phyloP scores from a whole-genome alignment of 2,797 vertebrate species.

The Balearica regulorum region DNA sequence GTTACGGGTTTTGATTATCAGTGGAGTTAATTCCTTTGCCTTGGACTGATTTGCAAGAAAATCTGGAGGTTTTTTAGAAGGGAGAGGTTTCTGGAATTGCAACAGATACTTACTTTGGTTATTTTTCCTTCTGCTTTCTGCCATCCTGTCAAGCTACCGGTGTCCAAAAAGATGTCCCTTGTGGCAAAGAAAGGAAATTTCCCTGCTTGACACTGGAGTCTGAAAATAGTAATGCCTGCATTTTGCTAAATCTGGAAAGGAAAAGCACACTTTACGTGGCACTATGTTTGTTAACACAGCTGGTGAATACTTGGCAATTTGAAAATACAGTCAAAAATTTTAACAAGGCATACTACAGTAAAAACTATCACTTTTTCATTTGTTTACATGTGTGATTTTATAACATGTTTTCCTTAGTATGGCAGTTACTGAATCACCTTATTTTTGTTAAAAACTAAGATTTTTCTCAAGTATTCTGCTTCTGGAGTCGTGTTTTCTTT shows the following conservation, averaged over 20 bases:
- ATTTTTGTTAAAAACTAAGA: neutral
- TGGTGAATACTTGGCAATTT: neutral
- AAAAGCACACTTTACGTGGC: neutral
- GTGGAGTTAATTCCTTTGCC: neutral
- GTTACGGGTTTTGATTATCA: neutral
- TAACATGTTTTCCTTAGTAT: neutral
- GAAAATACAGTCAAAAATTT: neutral
- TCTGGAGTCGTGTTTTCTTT: neutral
- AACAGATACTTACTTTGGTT: neutral
- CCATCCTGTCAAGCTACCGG: neutral
- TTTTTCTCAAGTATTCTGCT: neutral
- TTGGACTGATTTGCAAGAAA: neutral
- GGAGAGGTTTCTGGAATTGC: neutral
- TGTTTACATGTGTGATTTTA: neutral
- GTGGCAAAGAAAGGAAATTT: neutral
- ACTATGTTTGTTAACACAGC: neutral
- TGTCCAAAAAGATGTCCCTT: neutral
- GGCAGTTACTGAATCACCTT: neutral
- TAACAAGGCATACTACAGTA: neutral
- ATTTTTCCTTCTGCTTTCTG: neutral
- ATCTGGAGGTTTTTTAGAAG: neutral
- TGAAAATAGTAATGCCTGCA: neutral
- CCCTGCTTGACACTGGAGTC: neutral
- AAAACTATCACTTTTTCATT: neutral
- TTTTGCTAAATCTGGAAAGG: neutral